These are phyloP conservation scores for Orchesellides sinensis DNA, from an alignment of 2,888 invertebrate species.

Conservation along the genomic window DNA sequence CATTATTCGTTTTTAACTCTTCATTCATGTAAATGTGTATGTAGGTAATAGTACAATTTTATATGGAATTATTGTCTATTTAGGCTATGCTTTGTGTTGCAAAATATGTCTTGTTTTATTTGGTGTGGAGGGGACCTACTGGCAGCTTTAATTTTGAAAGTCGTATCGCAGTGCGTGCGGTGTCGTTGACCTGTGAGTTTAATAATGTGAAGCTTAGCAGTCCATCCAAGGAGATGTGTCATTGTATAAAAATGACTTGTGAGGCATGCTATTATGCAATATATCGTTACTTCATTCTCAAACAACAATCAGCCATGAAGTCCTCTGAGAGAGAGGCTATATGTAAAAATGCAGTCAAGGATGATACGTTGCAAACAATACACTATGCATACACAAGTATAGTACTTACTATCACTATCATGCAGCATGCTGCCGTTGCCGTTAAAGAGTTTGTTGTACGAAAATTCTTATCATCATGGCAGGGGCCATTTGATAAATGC, in stretches of 20 bases:
- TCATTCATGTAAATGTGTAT: neutral
- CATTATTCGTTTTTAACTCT: constrained; percentile 12
- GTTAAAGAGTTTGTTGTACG: too few relatives aligned
- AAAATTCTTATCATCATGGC: too few relatives aligned
- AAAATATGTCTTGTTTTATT: constrained; percentile 46
- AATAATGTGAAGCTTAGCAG: constrained; percentile 49
- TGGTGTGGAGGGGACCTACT: constrained; percentile 49
- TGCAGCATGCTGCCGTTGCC: too few relatives aligned
- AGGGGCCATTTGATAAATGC: too few relatives aligned
- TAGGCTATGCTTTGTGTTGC: constrained; percentile 46
- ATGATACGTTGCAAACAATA: constrained; percentile 39
- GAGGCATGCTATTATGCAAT: constrained; percentile 53
- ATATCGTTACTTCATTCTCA: constrained; percentile 42
- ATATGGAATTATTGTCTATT: constrained; percentile 48
- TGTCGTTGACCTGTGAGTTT: constrained; percentile 64
- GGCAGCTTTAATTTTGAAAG: constrained; percentile 56
- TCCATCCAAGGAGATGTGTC: constrained; percentile 59
- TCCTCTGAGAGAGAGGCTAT: constrained; percentile 24
- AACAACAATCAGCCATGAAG: constrained; percentile 36
- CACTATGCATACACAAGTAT: too few relatives aligned
- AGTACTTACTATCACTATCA: too few relatives aligned
- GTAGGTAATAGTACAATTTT: neutral
- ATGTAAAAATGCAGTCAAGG: constrained; percentile 63
- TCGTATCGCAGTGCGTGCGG: constrained; percentile 51
- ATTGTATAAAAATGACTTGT: constrained; percentile 31